Base-by-base conservation (phyloP, 2,113 vertebrate species). In the Scopus umbretta region DNA sequence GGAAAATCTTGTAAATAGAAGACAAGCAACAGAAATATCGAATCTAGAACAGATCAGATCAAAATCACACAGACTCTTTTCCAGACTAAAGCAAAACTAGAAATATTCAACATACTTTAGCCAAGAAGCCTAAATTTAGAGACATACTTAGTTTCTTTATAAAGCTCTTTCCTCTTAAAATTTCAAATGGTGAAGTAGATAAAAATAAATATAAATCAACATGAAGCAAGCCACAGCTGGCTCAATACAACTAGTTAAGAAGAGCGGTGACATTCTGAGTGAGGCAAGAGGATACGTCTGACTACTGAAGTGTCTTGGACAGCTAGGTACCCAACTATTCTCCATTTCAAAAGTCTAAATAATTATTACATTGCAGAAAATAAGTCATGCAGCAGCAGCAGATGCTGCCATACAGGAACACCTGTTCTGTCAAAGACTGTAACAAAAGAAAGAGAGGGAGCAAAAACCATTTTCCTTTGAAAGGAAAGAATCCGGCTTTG, bases 361-460 rank as follows among this genome's bases (percentile, higher is more conserved):
- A 93, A 94, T 92, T 91, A 94, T 36, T 80, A 73, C 13, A 63
- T 55, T 92, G 72, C 76, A 86, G 56, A 96, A 92, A 83, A 42
- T 66, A 92, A 74, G 67, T 53, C 36, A 79, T 9, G 36, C 27
- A 76, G 49, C 66, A 93, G 59, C n/a, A n/a, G n/a, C 55, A 94
- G 78, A 72, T 90, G 38, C 50, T 78, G 52, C 56, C 85, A 81
- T 30, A 59, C 1, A 4, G 61, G 50, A 95, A 78, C 58, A 92
- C 50, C 29, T 71, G 75, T 23, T 90, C 61, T 68, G 89, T 92
- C 59, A 92, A 96, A 63, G 22, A 71, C 14, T 3, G 79, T 26
- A 17, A 53, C 40, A 81, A 49, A 88, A 73, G 49, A 18, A 79
- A 58, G 55, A 56, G 56, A 45, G 11, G 21, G 25, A 79, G 18